Percentiles rank a stretch among this genome's conserved stretches.
These are phyloP conservation scores for Lathamus discolor DNA, from an alignment of 2,113 vertebrate genomes.

Conservation along the genomic window DNA sequence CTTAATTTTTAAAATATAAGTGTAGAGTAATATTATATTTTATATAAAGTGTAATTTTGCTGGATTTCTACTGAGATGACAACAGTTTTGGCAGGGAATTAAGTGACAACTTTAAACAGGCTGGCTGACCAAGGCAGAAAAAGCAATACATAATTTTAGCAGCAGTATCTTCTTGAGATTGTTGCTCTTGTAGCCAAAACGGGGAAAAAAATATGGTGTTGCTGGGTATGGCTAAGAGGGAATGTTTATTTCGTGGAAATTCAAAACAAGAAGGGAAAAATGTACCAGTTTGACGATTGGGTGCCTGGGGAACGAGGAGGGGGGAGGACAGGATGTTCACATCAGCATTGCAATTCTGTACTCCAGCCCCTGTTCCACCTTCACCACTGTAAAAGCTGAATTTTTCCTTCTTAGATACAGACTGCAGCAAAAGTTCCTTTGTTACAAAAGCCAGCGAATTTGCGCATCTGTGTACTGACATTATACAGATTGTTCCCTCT, in stretches of 20 bases:
- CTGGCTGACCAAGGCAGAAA: conserved; percentile 40
- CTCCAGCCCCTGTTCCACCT: neutral
- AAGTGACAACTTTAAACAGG: conserved; percentile 42
- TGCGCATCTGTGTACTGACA: neutral
- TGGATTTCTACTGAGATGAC: conserved; percentile 18
- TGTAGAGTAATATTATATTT: conserved; percentile 16
- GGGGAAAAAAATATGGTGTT: neutral
- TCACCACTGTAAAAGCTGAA: neutral
- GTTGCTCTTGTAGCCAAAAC: conserved; percentile 22
- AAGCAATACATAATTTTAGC: conserved; percentile 48
- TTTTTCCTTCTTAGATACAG: neutral
- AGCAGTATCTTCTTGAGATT: conserved; percentile 39
- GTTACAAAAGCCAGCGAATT: neutral
- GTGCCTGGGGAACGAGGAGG: neutral
- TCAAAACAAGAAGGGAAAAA: neutral
- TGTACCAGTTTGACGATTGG: neutral
- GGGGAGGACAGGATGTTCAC: neutral
- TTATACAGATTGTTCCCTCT: neutral
- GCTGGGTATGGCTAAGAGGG: neutral
- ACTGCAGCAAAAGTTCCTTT: neutral
- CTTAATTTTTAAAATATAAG: neutral
- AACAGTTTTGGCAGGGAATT: conserved; percentile 33
- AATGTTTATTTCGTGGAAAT: conserved; percentile 10
- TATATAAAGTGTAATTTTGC: neutral
- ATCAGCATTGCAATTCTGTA: neutral